Evolutionary conservation across 2,888 invertebrate genomes (phyloP), one percentile per base, ranked within the genome.

Genomic region (Pristionchus maxplancki): DNA sequence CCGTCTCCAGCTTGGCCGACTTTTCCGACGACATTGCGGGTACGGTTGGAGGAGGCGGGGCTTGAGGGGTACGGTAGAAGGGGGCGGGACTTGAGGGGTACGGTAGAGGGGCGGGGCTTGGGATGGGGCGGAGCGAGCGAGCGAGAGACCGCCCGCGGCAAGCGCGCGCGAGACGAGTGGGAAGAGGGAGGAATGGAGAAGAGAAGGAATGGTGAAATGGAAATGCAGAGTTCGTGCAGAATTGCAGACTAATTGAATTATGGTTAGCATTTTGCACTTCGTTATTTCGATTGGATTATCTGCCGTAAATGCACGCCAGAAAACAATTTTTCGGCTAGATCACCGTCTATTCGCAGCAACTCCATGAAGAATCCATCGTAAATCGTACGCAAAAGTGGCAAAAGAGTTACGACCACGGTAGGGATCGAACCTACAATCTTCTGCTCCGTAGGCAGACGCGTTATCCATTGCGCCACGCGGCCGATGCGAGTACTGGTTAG

Each of bases 381-480:
- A n/a, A n/a, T n/a, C n/a, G n/a, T n/a, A n/a, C n/a, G n/a, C n/a
- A 44, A 44, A 44, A 6, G 44, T 11, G 6, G 53, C 53, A 53
- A 53, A 53, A 53, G 53, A 4, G 11, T 58, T 34, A n/a, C 86
- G 67, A 86, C 86, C 86, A 86, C 50, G 71, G 84, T 64, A 86
- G 86, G 86, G 71, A 86, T 93, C 93, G 93, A 93, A 93, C 93
- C 93, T 94, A 91, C 93, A 94, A 94, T 94, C 94, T 94, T 94
- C 94, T 92, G 94, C 91, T 94, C 92, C 94, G 94, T 94, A 94
- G 94, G 91, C 93, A 92, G 94, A 94, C 94, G 94, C 93, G 89
- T 90, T 90, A 89, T 90, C 90, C 90, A 90, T 90, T 90, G 89
- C 89, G 90, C 90, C 89, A 90, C 90, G 58, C 89, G 91, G 64